Base-by-base conservation (phyloP, 2,797 vertebrate species). In the Intellagama lesueurii region DNA sequence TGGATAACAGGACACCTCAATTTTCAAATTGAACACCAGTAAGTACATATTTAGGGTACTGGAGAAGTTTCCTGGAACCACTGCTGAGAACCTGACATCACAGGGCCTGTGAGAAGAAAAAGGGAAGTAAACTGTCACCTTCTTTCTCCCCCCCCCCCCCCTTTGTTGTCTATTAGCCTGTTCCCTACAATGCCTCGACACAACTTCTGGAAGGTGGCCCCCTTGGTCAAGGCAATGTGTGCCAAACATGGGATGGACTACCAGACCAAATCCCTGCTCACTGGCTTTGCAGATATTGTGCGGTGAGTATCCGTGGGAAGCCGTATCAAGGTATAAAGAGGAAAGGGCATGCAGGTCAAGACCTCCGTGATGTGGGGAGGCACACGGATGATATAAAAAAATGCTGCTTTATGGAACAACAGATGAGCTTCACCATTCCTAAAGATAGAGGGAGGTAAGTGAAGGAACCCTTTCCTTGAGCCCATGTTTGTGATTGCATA, bases 11-110 rank as follows among this genome's bases (percentile, higher is more conserved):
- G 97, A 44, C 97, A 97, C 40, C 93, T 97, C 82, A 97, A 97
- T 91, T 97, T 97, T 92, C 97, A 97, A 91, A 97, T 96, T 0
- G 95, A 97, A 80, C 97, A 97, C 16, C 97, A 97, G 97, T 97
- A 75, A 97, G 97, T 97, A 72, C 0, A 0, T 26, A 70, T 70
- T 35, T 80, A 28, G 66, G 64, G 66, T 35, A 28, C 9, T 70
- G 47, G 24, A 30, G 24, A 52, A 52, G 9, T 8, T 32, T 79
- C 44, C 19, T 64, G 68, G 49, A 69, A 28, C 3, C 47, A 70
- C 26, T 32, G 28, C 8, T 70, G 22, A 28, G 14, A 35, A 80
- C 70, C 7, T 80, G 47, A 8, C 68, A 24, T 12, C 73, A 66
- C 30, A 30, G 52, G 16, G 9, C 1, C 0, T n/a, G 24, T 35